Evolutionary conservation across 1,140 invertebrate genomes (phyloP), one percentile per base, ranked within the genome.

Genomic region (Caenorhabditis tropicalis): DNA sequence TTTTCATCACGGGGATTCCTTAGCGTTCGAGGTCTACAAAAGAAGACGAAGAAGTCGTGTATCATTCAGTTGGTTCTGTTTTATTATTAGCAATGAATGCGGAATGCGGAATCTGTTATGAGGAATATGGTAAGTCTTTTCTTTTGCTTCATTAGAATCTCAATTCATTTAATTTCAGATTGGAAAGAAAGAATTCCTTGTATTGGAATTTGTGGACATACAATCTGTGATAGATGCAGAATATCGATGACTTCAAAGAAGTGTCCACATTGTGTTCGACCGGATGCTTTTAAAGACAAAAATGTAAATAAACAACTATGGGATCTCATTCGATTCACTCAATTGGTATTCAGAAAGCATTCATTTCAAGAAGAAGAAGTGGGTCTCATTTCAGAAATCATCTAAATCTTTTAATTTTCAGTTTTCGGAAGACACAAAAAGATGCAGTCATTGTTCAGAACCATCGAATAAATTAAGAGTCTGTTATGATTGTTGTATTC

Each of bases 201-300:
- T n/a, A 74, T 74, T 24, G 65, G 65, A 10, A 43, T 36, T 1
- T 74, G 65, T 31, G 65, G 65, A 19, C 65, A 74, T 24, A 74
- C 65, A 2, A 43, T 74, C 0, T 74, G 65, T 15, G 21, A 74
- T 24, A 74, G 65, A 39, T 74, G 65, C n/a, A 29, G 65, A 7
- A 16, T 46, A 2, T 12, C 12, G 15, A 39, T 74, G 36, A 9
- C 5, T 1, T 33, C 33, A 1, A 21, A 16, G 15, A 74, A 24
- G 43, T 74, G 65, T 74, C 65, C 65, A 3, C 36, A 74, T 46
- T 74, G 65, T 43, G 43, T 43, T 24, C 33, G 36, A 43, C 21
- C 43, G 27, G 36, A 74, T 9, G 65, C 65, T 10, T 74, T 74
- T 74, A n/a, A 7, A 12, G 29, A 12, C 19, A 74, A 74, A 74